Evolutionary conservation across 30 jellyfish, hydroid and myxozoan species (phyloP), one percentile per base, ranked within the genome.

Genomic region (Euphysa ruthae): DNA sequence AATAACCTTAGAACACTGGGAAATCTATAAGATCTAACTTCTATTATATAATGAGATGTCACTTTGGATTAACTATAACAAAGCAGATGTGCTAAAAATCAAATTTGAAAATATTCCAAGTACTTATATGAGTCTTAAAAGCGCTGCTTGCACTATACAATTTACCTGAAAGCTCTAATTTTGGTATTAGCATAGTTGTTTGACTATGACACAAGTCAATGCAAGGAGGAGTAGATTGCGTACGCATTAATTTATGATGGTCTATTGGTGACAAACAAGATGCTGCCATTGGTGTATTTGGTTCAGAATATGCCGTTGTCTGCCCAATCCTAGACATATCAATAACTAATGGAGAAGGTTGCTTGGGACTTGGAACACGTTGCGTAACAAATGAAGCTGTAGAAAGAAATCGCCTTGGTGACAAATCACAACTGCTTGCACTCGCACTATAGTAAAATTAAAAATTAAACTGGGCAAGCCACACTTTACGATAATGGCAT

Each of bases 291-390:
- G 94, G 94, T 22, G 89, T 80, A 16, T 30, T 70, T 22, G 97
- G 97, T 56, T 75, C 94, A 15, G 97, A 74, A 4, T 33, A 29
- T 13, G 81, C 64, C 18, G 79, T 74, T 22, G 70, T 15, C 88
- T 93, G 49, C 6, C 38, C 70, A 30, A 24, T 66, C 54, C 24
- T 90, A 60, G 80, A 73, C 10, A 93, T 31, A 63, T 77, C 97
- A 31, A 88, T 60, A 46, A 88, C 97, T 30, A 88, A 69, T 8
- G 97, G 97, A 21, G 97, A 88, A 6, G 97, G 97, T 27, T 88
- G 94, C 10, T 88, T 89, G 6, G 97, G 97, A 33, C 97, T 88
- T 23, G 97, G 97, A 12, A 88, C 91, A 14, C 97, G 90, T 49
- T 73, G 94, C 63, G 79, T 56, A 12, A 91, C 77, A 57, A 88